phyloP scores from a whole-genome alignment of 2,888 invertebrate genomes.

The Pterostichus niger region DNA sequence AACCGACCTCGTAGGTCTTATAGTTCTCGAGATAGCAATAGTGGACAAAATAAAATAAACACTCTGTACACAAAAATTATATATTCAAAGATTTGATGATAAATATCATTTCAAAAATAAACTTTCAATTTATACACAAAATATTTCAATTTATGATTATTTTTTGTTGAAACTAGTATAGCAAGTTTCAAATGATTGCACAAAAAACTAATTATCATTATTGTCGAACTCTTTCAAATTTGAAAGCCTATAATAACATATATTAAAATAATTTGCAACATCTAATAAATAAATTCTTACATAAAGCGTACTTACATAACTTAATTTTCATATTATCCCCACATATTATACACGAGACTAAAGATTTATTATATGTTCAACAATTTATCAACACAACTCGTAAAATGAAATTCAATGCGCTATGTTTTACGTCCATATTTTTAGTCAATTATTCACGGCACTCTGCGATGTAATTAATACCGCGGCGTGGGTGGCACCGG shows the following conservation, averaged over 20 bases:
- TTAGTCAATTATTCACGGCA: conserved; percentile 60
- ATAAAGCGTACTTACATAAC: not conserved
- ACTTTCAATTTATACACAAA: too few relatives aligned
- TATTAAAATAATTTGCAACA: conserved; percentile 12
- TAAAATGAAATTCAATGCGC: conserved; percentile 60
- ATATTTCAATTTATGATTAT: too few relatives aligned
- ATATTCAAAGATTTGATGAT: too few relatives aligned
- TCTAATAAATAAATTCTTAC: conserved; percentile 14
- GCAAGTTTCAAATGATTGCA: not conserved
- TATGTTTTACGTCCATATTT: conserved; percentile 54
- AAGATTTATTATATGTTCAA: conserved; percentile 40
- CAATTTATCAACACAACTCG: conserved; percentile 43
- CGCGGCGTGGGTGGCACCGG: conserved; percentile 59
- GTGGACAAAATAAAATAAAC: too few relatives aligned
- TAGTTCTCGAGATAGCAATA: too few relatives aligned
- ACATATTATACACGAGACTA: not conserved
- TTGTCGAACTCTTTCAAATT: not conserved
- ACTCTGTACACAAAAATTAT: too few relatives aligned
- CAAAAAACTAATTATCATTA: conserved; percentile 1
- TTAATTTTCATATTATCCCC: conserved; percentile 8
- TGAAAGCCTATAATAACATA: not conserved
- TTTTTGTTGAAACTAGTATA: too few relatives aligned
- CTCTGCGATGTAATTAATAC: conserved; percentile 56
- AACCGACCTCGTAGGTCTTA: too few relatives aligned
- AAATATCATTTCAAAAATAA: too few relatives aligned